Evolutionary conservation across 2,113 vertebrate species (phyloP).

Genomic region (Cryptomyrus ogoouensis): DNA sequence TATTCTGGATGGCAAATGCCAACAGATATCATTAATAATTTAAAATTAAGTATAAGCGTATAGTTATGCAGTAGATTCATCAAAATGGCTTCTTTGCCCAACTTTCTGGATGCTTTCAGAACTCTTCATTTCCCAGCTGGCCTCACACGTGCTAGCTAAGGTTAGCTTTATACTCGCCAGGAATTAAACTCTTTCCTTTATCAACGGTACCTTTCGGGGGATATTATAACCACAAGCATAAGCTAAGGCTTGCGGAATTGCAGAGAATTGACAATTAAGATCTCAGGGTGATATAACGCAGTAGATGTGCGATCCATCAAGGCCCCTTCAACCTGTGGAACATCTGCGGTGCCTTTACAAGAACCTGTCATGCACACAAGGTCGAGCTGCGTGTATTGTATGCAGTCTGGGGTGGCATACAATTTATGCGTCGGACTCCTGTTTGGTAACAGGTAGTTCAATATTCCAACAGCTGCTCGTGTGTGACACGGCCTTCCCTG

Average conservation of each 20-base stretch:
- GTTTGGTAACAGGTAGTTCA: neutral
- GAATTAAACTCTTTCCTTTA: neutral
- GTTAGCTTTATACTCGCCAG: neutral
- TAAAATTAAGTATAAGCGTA: neutral
- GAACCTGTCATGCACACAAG: neutral
- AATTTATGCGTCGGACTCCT: neutral
- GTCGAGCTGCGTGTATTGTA: neutral
- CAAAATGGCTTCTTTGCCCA: neutral
- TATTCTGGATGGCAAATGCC: conserved; percentile 8
- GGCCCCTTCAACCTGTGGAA: neutral
- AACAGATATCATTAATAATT: neutral
- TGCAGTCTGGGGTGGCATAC: neutral
- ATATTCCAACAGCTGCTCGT: neutral
- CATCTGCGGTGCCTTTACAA: neutral
- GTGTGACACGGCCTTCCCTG: neutral
- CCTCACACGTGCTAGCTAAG: too few relatives aligned
- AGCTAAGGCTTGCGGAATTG: neutral
- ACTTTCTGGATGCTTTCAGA: neutral
- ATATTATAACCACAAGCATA: neutral
- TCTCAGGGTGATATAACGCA: neutral
- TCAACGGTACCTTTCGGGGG: neutral
- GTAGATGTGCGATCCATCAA: neutral
- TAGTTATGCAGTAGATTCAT: neutral
- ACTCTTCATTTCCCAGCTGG: neutral
- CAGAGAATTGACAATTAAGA: neutral